Base-by-base conservation (phyloP, 2,113 vertebrate genomes). In the Sceloporus tristichus region DNA sequence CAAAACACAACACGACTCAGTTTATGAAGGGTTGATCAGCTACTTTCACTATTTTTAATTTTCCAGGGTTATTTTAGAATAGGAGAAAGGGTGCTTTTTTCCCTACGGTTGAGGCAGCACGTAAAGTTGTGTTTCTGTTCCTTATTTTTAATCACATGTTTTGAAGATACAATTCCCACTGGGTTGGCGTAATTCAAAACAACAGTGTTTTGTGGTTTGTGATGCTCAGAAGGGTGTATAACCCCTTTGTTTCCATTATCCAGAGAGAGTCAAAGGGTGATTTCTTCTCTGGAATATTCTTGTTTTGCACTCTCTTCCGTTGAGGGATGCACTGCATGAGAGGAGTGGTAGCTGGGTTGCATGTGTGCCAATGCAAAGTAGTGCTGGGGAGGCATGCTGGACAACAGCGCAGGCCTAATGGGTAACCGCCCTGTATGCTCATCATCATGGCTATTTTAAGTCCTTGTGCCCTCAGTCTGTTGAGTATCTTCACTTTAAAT, bases 201-300 rank as follows among this genome's bases (percentile, higher is more conserved):
- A 48, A 82, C 21, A 48, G 59, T 16, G 38, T 5, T 29, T 59
- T 66, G 48, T 40, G 73, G 27, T 18, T 21, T 65, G 7, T 38
- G 13, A 13, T 68, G 38, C 59, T 77, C 48, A 84, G 29, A 38
- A 75, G 48, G 34, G 48, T 29, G 10, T 21, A 9, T 29, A 53
- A 56, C 62, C 29, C 71, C 9, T 84, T 84, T 80, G 54, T 40
- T 56, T 93, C 92, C 88, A 85, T 90, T 89, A 94, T 87, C 92
- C 88, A 89, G 84, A 90, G 81, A 27, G 78, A 71, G 87, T 90
- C 91, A 88, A 82, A 62, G 59, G 85, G 79, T 88, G 65, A 75
- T 82, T 84, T 91, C 85, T 91, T 89, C 87, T 90, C 87, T 73
- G 70, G 27, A 75, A 38, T 80, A 85, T 87, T 86, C 81, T 85